Evolutionary conservation across 2,888 invertebrate species (phyloP).

Genomic region (Hyles lineata): DNA sequence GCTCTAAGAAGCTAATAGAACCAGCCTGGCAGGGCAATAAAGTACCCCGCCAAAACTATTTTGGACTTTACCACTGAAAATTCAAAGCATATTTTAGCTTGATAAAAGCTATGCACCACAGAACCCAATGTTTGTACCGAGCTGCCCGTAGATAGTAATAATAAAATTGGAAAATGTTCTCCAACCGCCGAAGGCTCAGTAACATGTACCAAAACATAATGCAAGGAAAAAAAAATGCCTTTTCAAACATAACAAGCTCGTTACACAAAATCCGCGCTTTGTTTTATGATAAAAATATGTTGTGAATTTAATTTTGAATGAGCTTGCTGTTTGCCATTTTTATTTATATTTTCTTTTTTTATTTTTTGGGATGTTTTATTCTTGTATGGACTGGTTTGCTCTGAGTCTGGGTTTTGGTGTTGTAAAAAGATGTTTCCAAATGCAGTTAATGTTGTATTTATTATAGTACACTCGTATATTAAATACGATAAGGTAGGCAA

Average conservation of each 20-base stretch:
- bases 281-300: slow-evolving; percentile 13
- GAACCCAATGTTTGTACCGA: neutral
- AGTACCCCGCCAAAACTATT: neutral
- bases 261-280: slow-evolving; percentile 2
- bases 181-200: slow-evolving; percentile 9
- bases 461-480: too few relatives aligned
- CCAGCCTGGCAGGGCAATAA: neutral
- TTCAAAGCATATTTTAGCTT: slow-evolving; percentile 10
- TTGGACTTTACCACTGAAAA: neutral
- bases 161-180: slow-evolving; percentile 11
- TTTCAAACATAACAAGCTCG: neutral
- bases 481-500: too few relatives aligned
- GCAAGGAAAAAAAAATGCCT: neutral
- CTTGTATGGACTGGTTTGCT: neutral
- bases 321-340: neutral
- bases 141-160: neutral
- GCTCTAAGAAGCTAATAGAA: neutral
- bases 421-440: neutral
- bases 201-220: neutral
- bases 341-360: neutral
- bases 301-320: slow-evolving; percentile 2
- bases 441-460: too few relatives aligned
- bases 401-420: neutral
- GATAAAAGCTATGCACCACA: neutral
- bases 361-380: neutral